Evolutionary conservation across 2,113 vertebrate genomes (phyloP).

Genomic region (Tricholaema leucomelas): DNA sequence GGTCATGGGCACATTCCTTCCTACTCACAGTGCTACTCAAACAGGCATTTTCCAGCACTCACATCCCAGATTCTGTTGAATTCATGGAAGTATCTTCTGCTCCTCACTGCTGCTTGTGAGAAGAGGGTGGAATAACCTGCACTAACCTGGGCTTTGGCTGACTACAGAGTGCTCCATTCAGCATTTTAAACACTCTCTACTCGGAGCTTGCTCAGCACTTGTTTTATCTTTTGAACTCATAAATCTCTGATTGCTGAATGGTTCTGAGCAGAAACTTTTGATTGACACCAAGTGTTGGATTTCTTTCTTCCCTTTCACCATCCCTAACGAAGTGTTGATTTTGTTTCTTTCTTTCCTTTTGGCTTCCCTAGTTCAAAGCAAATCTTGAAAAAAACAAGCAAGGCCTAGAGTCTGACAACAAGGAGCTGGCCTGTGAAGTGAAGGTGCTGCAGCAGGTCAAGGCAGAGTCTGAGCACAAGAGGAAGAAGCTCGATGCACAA

Average conservation of each 20-base stretch:
- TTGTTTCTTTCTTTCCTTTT: not conserved
- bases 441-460: conserved; percentile 92
- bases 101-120: not conserved
- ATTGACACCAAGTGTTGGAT: not conserved
- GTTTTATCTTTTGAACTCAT: not conserved
- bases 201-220: not conserved
- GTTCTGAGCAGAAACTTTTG: not conserved
- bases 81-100: not conserved
- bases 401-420: conserved; percentile 92
- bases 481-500: conserved; percentile 93
- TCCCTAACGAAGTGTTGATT: not conserved
- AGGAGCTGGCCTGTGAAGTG: conserved; percentile 90
- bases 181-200: not conserved
- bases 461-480: conserved; percentile 91
- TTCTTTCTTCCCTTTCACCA: not conserved
- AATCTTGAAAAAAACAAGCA: conserved; percentile 98
- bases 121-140: not conserved
- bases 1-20: conserved; percentile 44
- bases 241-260: not conserved
- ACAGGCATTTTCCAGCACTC: not conserved
- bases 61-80: not conserved
- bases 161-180: not conserved
- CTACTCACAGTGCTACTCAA: not conserved
- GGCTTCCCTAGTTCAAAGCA: conserved; percentile 83
- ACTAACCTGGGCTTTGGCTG: not conserved